phyloP scores from a whole-genome alignment of 23 tunicate species.

The Oikopleura albicans region DNA sequence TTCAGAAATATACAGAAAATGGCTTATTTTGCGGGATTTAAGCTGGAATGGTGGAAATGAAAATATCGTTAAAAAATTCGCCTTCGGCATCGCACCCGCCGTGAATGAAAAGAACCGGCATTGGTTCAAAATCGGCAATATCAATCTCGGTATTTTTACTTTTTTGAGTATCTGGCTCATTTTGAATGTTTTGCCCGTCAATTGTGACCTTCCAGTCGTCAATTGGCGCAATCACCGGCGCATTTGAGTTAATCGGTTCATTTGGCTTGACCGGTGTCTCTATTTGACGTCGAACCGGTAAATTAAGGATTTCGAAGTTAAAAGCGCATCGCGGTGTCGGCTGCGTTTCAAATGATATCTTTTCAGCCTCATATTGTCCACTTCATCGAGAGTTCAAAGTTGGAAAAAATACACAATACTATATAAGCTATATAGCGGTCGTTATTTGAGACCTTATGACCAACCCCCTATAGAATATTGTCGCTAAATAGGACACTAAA shows the following conservation, averaged over 20 bases:
- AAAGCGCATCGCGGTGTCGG: conserved; percentile 1
- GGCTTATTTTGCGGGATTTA: not conserved
- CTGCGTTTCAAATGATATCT: not conserved
- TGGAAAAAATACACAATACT: no score
- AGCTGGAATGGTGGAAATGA: not conserved
- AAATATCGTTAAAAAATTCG: not conserved
- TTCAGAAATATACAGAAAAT: no score
- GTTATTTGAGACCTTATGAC: no score
- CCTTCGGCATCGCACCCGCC: conserved; percentile 16
- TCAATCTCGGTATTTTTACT: not conserved
- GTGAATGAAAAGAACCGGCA: not conserved
- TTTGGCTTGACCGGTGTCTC: not conserved
- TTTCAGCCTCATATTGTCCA: not conserved
- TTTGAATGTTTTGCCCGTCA: not conserved
- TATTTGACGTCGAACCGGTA: not conserved
- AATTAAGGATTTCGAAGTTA: not conserved
- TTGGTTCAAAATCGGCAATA: not conserved
- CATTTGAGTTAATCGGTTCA: not conserved
- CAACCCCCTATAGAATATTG: no score
- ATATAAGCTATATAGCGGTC: no score
- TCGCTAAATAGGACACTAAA: no score
- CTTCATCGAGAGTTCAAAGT: no score
- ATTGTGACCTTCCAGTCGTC: conserved; percentile 14
- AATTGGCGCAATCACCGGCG: not conserved
- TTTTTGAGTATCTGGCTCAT: not conserved